Evolutionary conservation across 2,113 vertebrate genomes (phyloP).

Genomic region (Heloderma charlesbogerti): DNA sequence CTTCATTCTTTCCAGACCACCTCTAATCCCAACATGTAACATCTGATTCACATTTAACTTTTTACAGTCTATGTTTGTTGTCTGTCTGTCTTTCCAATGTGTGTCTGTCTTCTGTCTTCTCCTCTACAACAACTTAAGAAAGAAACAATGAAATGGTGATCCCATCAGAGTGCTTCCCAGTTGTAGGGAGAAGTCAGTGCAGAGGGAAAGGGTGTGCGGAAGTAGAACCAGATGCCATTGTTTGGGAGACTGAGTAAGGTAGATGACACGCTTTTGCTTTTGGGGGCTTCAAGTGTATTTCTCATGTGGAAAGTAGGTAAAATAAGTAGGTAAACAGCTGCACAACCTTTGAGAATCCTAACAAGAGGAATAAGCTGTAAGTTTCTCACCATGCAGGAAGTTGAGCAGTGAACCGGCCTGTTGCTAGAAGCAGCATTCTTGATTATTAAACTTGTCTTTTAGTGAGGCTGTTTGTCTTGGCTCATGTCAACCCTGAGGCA

Average conservation of each 20-base stretch:
- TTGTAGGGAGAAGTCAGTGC: neutral
- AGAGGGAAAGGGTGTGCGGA: neutral
- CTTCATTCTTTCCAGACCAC: neutral
- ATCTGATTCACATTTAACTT: neutral
- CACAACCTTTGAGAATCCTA: neutral
- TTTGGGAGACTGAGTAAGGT: neutral
- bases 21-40: neutral
- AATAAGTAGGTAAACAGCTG: neutral
- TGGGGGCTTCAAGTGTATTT: neutral
- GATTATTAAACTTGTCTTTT: neutral
- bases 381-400: neutral
- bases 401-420: neutral
- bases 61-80: neutral
- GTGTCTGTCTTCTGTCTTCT: neutral
- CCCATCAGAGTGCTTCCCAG: neutral
- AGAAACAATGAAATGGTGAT: neutral
- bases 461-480: conserved; percentile 26
- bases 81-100: neutral
- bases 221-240: neutral
- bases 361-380: accelerated
- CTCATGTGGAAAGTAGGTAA: neutral
- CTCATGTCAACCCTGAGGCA: neutral
- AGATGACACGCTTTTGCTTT: conserved; percentile 11
- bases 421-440: neutral
- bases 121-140: neutral